These are phyloP conservation scores for Bhutanitis thaidina DNA, from an alignment of 2,888 invertebrate species.

Conservation along the genomic window DNA sequence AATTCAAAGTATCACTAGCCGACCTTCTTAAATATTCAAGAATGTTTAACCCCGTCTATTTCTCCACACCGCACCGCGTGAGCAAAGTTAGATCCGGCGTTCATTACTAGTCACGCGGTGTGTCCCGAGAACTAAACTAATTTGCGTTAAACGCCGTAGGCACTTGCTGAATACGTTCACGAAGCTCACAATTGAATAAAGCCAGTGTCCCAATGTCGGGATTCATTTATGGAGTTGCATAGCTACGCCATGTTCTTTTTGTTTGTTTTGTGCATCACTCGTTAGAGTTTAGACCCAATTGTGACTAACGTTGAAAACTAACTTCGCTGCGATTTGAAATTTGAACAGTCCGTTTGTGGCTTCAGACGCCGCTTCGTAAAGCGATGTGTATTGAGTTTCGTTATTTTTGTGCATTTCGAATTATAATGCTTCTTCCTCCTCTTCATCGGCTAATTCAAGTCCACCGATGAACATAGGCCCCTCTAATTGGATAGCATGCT, in stretches of 20 bases:
- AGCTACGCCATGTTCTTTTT: no score
- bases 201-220: constrained; percentile 13
- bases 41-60: not conserved
- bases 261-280: constrained; percentile 6
- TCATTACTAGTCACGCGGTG: constrained; percentile 42
- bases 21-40: not conserved
- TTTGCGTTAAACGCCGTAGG: constrained; percentile 37
- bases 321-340: not conserved
- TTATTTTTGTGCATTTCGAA: no score
- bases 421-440: no score
- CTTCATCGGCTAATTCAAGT: no score
- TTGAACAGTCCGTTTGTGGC: not conserved
- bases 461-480: no score
- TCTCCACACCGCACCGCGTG: constrained; percentile 21
- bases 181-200: constrained; percentile 42
- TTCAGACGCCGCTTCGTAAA: no score
- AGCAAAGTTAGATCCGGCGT: constrained; percentile 38
- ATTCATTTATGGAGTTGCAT: not conserved
- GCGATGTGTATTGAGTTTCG: no score
- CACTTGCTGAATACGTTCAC: constrained; percentile 34
- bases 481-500: no score
- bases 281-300: constrained; percentile 2
- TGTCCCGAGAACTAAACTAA: constrained; percentile 54
- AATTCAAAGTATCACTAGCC: no score
- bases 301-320: not conserved